Conservation (phyloP, 2,797 vertebrate genomes). For the Sphenopsis melanotis region DNA sequence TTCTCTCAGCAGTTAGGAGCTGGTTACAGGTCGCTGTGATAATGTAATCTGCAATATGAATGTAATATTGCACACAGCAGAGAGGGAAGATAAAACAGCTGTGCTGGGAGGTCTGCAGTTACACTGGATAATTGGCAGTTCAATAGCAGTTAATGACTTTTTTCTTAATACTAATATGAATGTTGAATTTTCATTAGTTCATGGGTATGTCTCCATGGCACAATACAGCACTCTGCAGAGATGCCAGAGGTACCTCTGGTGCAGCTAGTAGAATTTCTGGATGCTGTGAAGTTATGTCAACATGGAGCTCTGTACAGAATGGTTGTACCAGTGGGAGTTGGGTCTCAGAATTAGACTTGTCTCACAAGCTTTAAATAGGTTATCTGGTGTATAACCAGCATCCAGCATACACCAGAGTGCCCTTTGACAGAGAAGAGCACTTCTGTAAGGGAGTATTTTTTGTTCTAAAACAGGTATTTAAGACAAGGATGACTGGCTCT, state of each 20-base stretch:
- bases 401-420: not conserved
- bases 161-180: conserved; percentile 18
- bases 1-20: conserved; percentile 45
- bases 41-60: conserved; percentile 51
- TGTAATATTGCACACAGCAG: conserved; percentile 27
- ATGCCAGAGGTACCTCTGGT: not conserved
- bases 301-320: not conserved
- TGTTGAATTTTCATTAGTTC: conserved; percentile 52
- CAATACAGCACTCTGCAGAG: not conserved
- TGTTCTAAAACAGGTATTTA: not conserved
- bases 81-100: conserved; percentile 27
- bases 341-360: not conserved
- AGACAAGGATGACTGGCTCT: not conserved
- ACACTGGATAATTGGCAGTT: conserved; percentile 15
- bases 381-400: not conserved
- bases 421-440: not conserved
- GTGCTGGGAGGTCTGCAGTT: conserved; percentile 23
- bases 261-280: not conserved
- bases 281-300: not conserved
- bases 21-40: conserved; percentile 35
- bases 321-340: not conserved
- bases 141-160: conserved; percentile 40
- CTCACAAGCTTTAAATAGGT: not conserved
- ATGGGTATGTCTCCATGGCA: not conserved
- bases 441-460: not conserved